phyloP scores from a whole-genome alignment of 2,113 vertebrate species.

The Macquaria ambigua region DNA sequence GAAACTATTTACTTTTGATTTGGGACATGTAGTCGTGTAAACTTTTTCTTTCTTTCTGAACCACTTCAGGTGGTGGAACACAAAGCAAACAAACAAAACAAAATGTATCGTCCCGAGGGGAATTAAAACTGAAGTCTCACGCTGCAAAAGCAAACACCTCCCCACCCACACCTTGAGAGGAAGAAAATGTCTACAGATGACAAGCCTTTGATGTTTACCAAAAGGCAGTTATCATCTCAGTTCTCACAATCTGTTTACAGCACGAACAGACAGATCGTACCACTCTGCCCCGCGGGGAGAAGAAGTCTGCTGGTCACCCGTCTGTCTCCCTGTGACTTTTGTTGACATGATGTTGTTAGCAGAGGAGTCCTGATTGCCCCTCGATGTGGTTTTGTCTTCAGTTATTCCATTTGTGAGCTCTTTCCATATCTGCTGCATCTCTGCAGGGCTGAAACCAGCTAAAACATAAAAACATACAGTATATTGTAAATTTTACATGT shows the following conservation, averaged over 20 bases:
- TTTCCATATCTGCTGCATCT: constrained; percentile 94
- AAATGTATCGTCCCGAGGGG: constrained; percentile 59
- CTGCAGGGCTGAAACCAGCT: constrained; percentile 90
- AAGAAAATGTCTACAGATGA: constrained; percentile 47
- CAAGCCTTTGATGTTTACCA: constrained; percentile 66
- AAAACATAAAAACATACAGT: neutral
- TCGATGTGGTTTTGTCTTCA: constrained; percentile 39
- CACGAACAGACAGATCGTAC: constrained; percentile 36
- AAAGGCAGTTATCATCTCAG: constrained; percentile 28
- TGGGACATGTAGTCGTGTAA: constrained; percentile 60
- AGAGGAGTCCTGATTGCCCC: constrained; percentile 61
- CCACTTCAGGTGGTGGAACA: constrained; percentile 46
- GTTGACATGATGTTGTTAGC: constrained; percentile 86
- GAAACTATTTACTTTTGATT: constrained; percentile 77
- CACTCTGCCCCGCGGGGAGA: constrained; percentile 47
- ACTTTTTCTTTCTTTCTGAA: constrained; percentile 58
- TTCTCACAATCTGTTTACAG: constrained; percentile 3
- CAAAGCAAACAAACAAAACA: constrained; percentile 72
- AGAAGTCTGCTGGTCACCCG: constrained; percentile 28
- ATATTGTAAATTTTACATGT: neutral
- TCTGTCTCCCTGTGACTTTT: constrained; percentile 83
- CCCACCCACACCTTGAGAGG: constrained; percentile 19
- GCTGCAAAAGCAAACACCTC: constrained; percentile 55
- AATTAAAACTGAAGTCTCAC: constrained; percentile 58
- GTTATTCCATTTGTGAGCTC: constrained; percentile 87